Conservation (phyloP, 2,888 invertebrate species). For the Panopea generosa region DNA sequence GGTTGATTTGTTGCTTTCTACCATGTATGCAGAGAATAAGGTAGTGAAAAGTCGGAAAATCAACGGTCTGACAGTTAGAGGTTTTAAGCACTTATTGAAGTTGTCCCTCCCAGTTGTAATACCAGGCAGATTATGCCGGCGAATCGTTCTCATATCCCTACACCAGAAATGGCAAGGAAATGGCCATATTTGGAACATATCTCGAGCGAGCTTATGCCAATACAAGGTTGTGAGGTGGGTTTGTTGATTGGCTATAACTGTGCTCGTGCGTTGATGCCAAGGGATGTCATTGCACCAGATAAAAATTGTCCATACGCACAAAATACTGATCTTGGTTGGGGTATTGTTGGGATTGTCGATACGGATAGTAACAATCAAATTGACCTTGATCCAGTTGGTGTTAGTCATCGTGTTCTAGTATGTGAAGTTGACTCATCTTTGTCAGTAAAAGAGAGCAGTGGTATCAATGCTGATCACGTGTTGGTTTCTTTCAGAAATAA, state of each 20-base stretch:
- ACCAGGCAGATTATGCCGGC: constrained; percentile 57
- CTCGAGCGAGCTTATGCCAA: too few relatives aligned
- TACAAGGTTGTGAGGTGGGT: too few relatives aligned
- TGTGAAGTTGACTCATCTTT: constrained; percentile 1
- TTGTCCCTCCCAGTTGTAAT: constrained; percentile 52
- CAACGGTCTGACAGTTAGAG: constrained; percentile 44
- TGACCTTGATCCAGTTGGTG: constrained; percentile 6
- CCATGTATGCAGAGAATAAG: constrained; percentile 41
- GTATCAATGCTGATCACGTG: neutral
- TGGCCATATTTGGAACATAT: too few relatives aligned
- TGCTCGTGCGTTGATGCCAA: constrained; percentile 45
- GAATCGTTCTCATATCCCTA: constrained; percentile 62
- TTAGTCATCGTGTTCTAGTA: constrained; percentile 15
- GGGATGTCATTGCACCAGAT: constrained; percentile 18
- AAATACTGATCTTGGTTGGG: constrained; percentile 20
- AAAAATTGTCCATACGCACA: constrained; percentile 7
- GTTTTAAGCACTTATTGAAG: constrained; percentile 18
- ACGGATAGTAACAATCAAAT: neutral
- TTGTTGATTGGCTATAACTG: constrained; percentile 65
- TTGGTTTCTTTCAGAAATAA: constrained; percentile 7
- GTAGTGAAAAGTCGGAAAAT: constrained; percentile 17
- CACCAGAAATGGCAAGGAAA: constrained; percentile 39
- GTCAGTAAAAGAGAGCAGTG: neutral
- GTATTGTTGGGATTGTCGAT: constrained; percentile 21
- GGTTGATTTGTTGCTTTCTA: constrained; percentile 44